phyloP scores from a whole-genome alignment of 2,797 vertebrate species.

The Eremophila alpestris region DNA sequence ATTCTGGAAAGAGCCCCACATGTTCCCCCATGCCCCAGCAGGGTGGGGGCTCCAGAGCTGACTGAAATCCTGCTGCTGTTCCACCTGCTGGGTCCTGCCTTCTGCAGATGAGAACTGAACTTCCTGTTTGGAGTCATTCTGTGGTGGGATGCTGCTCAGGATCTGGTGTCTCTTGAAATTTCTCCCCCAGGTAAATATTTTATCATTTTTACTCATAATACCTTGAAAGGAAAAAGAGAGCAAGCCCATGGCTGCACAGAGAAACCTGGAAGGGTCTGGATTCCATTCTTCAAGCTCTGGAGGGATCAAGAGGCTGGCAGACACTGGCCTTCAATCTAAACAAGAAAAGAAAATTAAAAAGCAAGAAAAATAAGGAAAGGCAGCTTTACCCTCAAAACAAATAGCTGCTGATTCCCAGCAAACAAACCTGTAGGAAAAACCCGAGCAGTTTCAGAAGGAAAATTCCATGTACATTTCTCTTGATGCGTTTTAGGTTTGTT shows the following conservation, averaged over 20 bases:
- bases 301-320: background rate
- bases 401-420: conserved; percentile 42
- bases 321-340: background rate
- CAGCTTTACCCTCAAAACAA: conserved; percentile 20
- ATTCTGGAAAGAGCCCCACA: background rate
- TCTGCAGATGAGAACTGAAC: background rate
- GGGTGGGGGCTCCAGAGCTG: background rate
- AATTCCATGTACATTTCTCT: conserved; percentile 73
- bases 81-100: background rate
- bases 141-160: background rate
- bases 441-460: conserved; percentile 44
- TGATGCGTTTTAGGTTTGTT: conserved; percentile 70
- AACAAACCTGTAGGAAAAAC: conserved; percentile 40
- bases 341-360: background rate
- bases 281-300: background rate
- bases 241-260: background rate
- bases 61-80: background rate
- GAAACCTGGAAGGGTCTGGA: background rate
- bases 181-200: background rate
- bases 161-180: background rate
- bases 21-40: background rate
- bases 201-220: background rate
- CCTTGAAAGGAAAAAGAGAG: background rate
- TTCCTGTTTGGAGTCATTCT: background rate
- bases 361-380: background rate